phyloP scores from a whole-genome alignment of 2,888 invertebrate genomes.

The Clivina fossor region DNA sequence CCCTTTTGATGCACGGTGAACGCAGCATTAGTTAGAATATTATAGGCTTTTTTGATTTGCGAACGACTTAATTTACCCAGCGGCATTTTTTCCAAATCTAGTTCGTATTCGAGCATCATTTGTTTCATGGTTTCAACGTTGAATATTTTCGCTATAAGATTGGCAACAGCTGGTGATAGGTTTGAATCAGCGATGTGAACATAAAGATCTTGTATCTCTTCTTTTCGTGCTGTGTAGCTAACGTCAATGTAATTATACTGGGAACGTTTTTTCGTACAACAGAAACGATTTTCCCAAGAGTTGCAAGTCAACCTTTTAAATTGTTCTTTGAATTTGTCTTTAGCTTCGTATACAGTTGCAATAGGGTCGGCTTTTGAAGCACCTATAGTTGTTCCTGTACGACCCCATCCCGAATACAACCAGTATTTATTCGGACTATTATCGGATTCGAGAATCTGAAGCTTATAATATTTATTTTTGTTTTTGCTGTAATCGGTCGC shows the following conservation, averaged over 20 bases:
- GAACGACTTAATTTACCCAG: conserved; percentile 64
- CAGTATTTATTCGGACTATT: conserved; percentile 18
- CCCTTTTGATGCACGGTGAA: conserved; percentile 37
- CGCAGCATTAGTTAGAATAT: conserved; percentile 53
- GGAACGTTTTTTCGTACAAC: conserved; percentile 14
- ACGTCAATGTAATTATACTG: conserved; percentile 19
- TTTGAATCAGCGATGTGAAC: conserved; percentile 20
- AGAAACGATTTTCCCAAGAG: conserved; percentile 14
- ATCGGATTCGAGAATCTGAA: conserved; percentile 25
- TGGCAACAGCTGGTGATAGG: conserved; percentile 23
- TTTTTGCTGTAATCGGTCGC: conserved; percentile 10
- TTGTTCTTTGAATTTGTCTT: conserved; percentile 13
- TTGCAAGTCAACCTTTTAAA: conserved; percentile 16
- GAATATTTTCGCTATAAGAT: conserved; percentile 27
- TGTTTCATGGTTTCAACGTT: conserved; percentile 26
- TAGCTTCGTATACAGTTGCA: neutral
- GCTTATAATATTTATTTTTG: conserved; percentile 22
- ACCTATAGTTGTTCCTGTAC: conserved; percentile 18
- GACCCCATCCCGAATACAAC: conserved; percentile 20
- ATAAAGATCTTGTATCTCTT: conserved; percentile 24
- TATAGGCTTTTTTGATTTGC: conserved; percentile 60
- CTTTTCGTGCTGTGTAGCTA: conserved; percentile 21
- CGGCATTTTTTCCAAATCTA: conserved; percentile 68
- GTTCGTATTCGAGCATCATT: conserved; percentile 31
- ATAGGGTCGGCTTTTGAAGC: conserved; percentile 5